These are phyloP conservation scores for Drosophila mimica DNA, from an alignment of 2,888 invertebrate genomes.

Conservation along the genomic window DNA sequence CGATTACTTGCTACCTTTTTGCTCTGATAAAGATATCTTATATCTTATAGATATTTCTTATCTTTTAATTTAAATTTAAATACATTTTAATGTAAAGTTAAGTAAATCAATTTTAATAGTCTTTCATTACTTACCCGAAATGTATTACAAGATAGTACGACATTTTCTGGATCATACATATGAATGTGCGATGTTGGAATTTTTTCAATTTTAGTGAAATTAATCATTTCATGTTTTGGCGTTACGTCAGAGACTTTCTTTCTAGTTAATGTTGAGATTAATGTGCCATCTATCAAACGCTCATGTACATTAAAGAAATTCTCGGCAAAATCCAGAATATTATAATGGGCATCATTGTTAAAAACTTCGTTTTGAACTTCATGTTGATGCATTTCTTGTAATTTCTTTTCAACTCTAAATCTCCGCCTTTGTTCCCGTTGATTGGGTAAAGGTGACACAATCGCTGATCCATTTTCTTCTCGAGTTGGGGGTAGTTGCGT, in stretches of 20 bases:
- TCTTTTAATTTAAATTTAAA: no score
- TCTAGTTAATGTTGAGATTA: constrained; percentile 93
- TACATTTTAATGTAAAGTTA: background rate
- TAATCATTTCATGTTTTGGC: constrained; percentile 96
- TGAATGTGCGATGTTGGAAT: constrained; percentile 97
- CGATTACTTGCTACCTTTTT: no score
- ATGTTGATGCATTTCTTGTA: constrained; percentile 90
- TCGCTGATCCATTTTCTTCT: constrained; percentile 12
- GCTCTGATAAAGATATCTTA: no score
- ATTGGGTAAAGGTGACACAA: constrained; percentile 5
- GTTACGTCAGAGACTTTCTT: constrained; percentile 92
- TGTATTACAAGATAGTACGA: constrained; percentile 94
- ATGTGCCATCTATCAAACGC: constrained; percentile 93
- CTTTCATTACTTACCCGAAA: constrained; percentile 90
- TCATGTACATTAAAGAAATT: constrained; percentile 96
- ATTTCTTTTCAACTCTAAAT: constrained; percentile 93
- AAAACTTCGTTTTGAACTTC: constrained; percentile 83
- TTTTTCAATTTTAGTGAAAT: constrained; percentile 93
- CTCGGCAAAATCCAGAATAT: constrained; percentile 97
- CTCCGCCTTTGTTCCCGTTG: constrained; percentile 93
- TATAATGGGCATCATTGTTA: constrained; percentile 89
- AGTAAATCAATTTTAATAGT: background rate
- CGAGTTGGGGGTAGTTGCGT: background rate
- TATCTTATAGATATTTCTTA: no score
- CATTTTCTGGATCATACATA: constrained; percentile 97